phyloP scores from a whole-genome alignment of 1,140 invertebrate genomes.

The Pogonomyrmex barbatus region DNA sequence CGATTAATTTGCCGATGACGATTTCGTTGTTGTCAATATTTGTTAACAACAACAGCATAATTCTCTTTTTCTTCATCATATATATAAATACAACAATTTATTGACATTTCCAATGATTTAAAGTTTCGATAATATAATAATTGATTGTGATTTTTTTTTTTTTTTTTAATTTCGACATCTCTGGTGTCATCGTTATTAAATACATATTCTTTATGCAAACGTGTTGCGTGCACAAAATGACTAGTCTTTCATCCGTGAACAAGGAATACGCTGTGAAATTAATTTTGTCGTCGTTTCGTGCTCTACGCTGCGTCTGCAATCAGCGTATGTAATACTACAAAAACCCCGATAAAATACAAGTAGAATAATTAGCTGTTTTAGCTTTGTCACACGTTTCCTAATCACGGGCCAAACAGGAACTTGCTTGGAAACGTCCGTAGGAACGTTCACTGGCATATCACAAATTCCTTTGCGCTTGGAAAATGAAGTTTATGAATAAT shows the following conservation, averaged over 20 bases:
- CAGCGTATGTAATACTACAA: constrained; percentile 3
- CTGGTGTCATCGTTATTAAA: not conserved
- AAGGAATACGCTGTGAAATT: constrained; percentile 22
- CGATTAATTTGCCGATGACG: not conserved
- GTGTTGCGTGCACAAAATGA: constrained; percentile 26
- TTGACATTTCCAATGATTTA: not conserved
- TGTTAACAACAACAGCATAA: not conserved
- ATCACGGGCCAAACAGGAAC: constrained; percentile 31
- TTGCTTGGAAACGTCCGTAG: constrained; percentile 6
- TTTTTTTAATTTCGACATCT: not conserved
- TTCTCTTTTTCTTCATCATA: not conserved
- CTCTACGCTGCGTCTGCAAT: not conserved
- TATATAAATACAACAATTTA: constrained; percentile 19
- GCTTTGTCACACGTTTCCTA: not conserved
- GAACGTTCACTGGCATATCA: not conserved
- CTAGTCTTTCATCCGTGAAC: constrained; percentile 50
- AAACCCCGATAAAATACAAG: not conserved
- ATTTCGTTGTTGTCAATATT: not conserved
- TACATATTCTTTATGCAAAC: not conserved
- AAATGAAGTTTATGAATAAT: not conserved
- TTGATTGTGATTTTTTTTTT: not conserved
- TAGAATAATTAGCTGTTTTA: not conserved
- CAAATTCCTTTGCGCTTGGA: not conserved
- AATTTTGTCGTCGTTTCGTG: not conserved
- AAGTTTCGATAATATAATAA: constrained; percentile 6